phyloP scores from a whole-genome alignment of 2,888 invertebrate species.

The Drosophila yooni region DNA sequence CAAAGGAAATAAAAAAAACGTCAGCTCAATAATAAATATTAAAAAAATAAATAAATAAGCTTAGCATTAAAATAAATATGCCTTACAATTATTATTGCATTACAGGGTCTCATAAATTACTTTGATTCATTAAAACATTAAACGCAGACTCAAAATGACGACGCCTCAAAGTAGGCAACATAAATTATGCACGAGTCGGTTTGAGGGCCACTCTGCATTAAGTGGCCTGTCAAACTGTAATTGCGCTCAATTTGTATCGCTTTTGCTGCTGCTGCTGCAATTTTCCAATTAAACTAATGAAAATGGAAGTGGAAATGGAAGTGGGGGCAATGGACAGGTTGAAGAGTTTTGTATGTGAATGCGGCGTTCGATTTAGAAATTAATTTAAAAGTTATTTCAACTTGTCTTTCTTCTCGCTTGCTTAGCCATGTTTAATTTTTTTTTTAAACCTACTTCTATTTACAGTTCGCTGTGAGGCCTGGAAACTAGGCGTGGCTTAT shows the following conservation, averaged over 20 bases:
- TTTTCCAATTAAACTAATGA: conserved; percentile 63
- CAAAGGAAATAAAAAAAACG: conserved; percentile 54
- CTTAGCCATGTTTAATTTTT: conserved; percentile 30
- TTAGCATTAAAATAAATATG: conserved; percentile 71
- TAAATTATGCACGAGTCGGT: conserved; percentile 24
- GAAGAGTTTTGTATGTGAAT: conserved; percentile 29
- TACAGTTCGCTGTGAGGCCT: conserved; percentile 61
- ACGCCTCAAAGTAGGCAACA: conserved; percentile 49
- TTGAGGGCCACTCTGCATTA: conserved; percentile 23
- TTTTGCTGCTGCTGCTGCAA: conserved; percentile 13
- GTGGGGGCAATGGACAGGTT: conserved; percentile 4
- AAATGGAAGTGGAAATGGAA: conserved; percentile 21
- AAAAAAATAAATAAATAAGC: conserved; percentile 74
- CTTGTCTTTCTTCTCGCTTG: conserved; percentile 19
- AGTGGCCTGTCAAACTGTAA: conserved; percentile 25
- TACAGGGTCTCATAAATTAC: conserved; percentile 43
- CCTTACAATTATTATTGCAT: conserved; percentile 57
- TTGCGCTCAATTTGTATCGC: conserved; percentile 13
- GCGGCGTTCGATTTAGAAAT: conserved; percentile 41
- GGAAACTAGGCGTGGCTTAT: conserved; percentile 72
- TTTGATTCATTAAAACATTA: conserved; percentile 36
- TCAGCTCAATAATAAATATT: conserved; percentile 56
- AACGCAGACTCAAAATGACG: conserved; percentile 42
- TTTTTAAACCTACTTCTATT: conserved; percentile 68
- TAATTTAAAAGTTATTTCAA: conserved; percentile 41